These are phyloP conservation scores for Paradoxurus hermaphroditus DNA, from an alignment of 2,113 vertebrate genomes.

Conservation along the genomic window DNA sequence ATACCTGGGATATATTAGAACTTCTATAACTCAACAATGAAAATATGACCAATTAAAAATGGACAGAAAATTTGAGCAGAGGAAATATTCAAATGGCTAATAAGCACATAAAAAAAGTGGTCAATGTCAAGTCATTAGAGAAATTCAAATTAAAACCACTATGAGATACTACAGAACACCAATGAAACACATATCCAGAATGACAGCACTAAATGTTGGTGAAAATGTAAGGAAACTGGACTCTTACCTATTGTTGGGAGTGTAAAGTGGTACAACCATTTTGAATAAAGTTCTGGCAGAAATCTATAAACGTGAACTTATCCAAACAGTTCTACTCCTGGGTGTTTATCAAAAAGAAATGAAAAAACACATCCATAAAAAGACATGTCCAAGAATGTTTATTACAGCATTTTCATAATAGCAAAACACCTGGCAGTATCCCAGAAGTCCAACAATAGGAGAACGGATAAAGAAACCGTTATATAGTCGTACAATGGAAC, in stretches of 20 bases:
- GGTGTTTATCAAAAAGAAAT: neutral
- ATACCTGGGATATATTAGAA: neutral
- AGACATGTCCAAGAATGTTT: neutral
- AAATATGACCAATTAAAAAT: neutral
- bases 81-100: neutral
- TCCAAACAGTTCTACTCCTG: neutral
- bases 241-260: neutral
- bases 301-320: neutral
- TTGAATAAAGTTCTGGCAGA: neutral
- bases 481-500: no score
- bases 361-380: neutral
- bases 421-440: neutral
- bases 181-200: neutral
- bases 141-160: neutral
- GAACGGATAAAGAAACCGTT: neutral
- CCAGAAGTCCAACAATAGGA: neutral
- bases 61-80: neutral
- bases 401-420: neutral
- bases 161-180: neutral
- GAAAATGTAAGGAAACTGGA: neutral
- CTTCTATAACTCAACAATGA: neutral
- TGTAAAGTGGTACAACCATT: neutral
- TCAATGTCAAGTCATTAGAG: neutral
- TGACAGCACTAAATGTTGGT: neutral
- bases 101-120: neutral